These are phyloP conservation scores for Catonia carolina DNA, from an alignment of 2,888 invertebrate species.

Conservation along the genomic window DNA sequence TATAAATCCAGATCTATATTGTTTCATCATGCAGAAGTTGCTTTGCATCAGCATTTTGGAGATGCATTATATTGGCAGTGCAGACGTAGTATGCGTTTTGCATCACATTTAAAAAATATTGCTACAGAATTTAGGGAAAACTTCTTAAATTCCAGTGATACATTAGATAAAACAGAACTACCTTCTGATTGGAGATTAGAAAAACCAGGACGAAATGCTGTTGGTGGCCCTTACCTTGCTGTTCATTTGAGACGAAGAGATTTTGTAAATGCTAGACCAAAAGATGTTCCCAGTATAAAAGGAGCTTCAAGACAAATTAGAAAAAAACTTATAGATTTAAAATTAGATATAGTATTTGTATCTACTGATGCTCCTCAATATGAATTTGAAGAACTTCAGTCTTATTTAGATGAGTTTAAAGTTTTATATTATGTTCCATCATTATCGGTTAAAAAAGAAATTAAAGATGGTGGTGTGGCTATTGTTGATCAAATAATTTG, in stretches of 20 bases:
- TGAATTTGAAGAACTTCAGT: conserved; percentile 49
- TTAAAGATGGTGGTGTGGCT: conserved; percentile 78
- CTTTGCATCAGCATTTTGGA: conserved; percentile 83
- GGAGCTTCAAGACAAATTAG: conserved; percentile 69
- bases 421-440: conserved; percentile 46
- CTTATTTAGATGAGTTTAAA: conserved; percentile 43
- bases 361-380: conserved; percentile 72
- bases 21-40: conserved; percentile 76
- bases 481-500: conserved; percentile 95
- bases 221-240: conserved; percentile 67
- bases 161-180: conserved; percentile 45
- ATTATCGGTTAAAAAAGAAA: conserved; percentile 44
- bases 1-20: conserved; percentile 46
- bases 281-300: conserved; percentile 70
- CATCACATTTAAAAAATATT: conserved; percentile 54
- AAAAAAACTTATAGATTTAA: conserved; percentile 50
- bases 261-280: conserved; percentile 66
- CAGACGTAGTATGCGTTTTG: conserved; percentile 87
- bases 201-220: conserved; percentile 44
- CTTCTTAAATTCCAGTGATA: conserved; percentile 56
- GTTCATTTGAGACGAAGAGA: conserved; percentile 85
- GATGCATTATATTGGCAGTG: conserved; percentile 76
- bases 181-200: conserved; percentile 56
- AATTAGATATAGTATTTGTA: conserved; percentile 61
- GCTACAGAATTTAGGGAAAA: conserved; percentile 60